Evolutionary conservation across 2,888 invertebrate genomes (phyloP).

Genomic region (Electrophaes corylata): DNA sequence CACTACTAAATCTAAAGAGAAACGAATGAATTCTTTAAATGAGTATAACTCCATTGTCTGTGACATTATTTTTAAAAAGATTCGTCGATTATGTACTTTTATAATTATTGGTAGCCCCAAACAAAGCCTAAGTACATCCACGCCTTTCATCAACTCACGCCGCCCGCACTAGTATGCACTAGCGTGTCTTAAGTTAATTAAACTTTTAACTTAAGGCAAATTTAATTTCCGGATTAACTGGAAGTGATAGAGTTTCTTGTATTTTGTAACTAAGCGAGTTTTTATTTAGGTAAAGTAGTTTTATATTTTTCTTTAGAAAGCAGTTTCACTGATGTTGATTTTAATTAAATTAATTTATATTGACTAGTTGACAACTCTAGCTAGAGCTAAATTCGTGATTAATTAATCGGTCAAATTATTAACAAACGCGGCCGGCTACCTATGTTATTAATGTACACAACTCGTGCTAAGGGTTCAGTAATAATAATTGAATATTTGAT

Average conservation of each 20-base stretch:
- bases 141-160: constrained; percentile 29
- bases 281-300: constrained; percentile 41
- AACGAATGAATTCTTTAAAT: too few relatives aligned
- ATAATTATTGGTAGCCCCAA: background rate
- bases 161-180: constrained; percentile 46
- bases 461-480: background rate
- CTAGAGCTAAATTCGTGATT: background rate
- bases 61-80: too few relatives aligned
- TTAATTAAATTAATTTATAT: background rate
- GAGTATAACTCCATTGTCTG: too few relatives aligned
- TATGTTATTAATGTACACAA: background rate
- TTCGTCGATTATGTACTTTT: background rate
- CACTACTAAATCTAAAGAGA: too few relatives aligned
- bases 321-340: background rate
- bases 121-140: background rate
- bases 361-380: background rate
- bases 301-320: background rate
- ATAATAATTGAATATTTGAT: background rate
- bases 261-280: constrained; percentile 52
- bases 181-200: constrained; percentile 76
- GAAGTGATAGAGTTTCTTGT: constrained; percentile 63
- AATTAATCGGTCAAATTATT: background rate
- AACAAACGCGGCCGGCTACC: background rate
- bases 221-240: constrained; percentile 74
- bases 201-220: constrained; percentile 76